Percentiles rank a stretch among this genome's conserved stretches.
phyloP scores from a whole-genome alignment of 1,140 invertebrate species.

The Kradibia gibbosae region DNA sequence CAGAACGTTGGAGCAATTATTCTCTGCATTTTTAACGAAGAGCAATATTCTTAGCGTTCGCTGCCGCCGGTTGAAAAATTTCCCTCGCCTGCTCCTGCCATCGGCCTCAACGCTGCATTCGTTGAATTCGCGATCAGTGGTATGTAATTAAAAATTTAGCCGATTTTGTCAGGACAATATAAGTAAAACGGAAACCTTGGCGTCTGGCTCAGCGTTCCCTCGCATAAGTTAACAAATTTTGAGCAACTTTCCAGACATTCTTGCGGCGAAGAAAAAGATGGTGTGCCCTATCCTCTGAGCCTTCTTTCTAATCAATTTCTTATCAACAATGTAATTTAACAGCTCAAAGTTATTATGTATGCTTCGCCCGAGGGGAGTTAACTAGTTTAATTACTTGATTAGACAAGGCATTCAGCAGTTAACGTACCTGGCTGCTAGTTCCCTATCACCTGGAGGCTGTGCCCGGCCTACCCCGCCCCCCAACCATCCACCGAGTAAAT shows the following conservation, averaged over 20 bases:
- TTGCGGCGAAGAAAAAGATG: neutral
- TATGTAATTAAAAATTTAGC: neutral
- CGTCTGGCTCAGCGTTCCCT: neutral
- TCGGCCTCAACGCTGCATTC: neutral
- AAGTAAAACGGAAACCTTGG: neutral
- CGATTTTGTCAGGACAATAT: neutral
- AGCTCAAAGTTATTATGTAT: constrained; percentile 22
- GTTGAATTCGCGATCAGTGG: neutral
- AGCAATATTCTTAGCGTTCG: neutral
- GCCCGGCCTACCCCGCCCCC: neutral
- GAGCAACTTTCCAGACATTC: neutral
- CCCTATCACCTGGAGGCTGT: neutral
- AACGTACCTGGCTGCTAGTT: neutral
- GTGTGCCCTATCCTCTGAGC: neutral
- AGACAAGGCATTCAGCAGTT: constrained; percentile 5
- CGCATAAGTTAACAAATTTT: neutral
- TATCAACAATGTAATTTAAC: constrained; percentile 34
- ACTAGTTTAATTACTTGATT: constrained; percentile 25
- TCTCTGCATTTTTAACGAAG: neutral
- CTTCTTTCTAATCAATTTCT: constrained; percentile 30
- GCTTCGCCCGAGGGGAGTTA: constrained; percentile 5
- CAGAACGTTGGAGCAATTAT: neutral
- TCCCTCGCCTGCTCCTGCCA: neutral
- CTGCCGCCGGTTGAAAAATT: neutral
- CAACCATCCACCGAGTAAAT: neutral